Conservation (phyloP, 92 coral and sea anemone genomes). For the Isaurus tuberculatus region DNA sequence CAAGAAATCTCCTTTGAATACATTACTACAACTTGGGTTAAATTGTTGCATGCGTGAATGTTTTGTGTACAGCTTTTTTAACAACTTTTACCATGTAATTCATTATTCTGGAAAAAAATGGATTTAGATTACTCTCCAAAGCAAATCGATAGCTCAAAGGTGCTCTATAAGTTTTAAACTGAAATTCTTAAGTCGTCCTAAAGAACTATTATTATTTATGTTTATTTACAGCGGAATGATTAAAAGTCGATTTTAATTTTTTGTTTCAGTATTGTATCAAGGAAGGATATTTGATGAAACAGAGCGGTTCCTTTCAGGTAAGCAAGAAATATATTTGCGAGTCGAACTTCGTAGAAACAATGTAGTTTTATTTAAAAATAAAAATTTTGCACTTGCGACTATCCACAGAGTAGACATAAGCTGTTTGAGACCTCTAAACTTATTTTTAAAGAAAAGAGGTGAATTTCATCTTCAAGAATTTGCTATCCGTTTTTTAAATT, state of each 20-base stretch:
- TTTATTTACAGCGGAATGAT: not conserved
- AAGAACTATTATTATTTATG: not conserved
- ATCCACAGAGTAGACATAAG: too few relatives aligned
- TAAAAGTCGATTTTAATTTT: not conserved
- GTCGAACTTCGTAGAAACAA: not conserved
- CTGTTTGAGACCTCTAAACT: too few relatives aligned
- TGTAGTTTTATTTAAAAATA: too few relatives aligned
- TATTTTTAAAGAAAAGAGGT: too few relatives aligned
- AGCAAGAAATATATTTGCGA: not conserved
- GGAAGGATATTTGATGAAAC: constrained; percentile 94
- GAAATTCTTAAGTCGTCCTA: not conserved
- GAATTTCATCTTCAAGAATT: not conserved
- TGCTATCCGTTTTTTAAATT: not conserved
- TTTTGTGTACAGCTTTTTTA: constrained; percentile 22
- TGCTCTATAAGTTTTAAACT: not conserved
- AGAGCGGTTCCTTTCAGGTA: constrained; percentile 98
- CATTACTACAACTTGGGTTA: constrained; percentile 21
- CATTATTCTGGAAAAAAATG: not conserved
- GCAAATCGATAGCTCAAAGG: not conserved
- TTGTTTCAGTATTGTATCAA: constrained; percentile 81
- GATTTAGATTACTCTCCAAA: not conserved
- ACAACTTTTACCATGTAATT: not conserved
- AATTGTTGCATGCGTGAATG: constrained; percentile 13
- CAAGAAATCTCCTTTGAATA: constrained; percentile 24
- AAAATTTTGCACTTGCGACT: too few relatives aligned